These are phyloP conservation scores for Pocillopora verrucosa DNA, from an alignment of 64 coral and sea anemone species.

Conservation along the genomic window DNA sequence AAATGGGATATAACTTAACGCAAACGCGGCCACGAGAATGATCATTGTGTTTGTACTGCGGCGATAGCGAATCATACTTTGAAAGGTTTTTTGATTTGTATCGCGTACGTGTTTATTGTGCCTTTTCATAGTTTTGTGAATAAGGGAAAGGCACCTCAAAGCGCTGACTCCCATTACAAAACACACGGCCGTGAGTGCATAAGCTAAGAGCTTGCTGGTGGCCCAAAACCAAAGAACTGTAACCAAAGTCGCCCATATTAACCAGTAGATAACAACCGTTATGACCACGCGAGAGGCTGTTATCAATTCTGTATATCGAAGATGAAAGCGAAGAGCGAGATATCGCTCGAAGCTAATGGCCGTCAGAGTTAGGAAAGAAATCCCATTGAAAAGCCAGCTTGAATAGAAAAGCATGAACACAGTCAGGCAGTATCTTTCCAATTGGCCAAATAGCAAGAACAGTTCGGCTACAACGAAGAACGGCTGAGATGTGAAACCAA, in stretches of 20 bases:
- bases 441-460: conserved; percentile 9
- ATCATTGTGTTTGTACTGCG: conserved; percentile 24
- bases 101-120: neutral
- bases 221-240: conserved; percentile 23
- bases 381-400: conserved; percentile 65
- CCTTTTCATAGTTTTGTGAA: conserved; percentile 24
- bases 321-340: conserved; percentile 64
- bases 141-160: neutral
- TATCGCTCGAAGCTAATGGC: conserved; percentile 81
- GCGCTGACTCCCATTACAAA: neutral
- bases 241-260: conserved; percentile 8
- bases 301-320: conserved; percentile 66
- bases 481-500: conserved; percentile 61
- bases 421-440: conserved; percentile 34
- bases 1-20: conserved; percentile 8
- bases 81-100: neutral
- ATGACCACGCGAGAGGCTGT: conserved; percentile 45
- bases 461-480: conserved; percentile 35
- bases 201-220: neutral
- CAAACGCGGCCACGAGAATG: conserved; percentile 25
- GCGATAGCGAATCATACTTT: conserved; percentile 1
- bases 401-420: conserved; percentile 59
- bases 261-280: conserved; percentile 55
- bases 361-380: conserved; percentile 81
- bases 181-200: neutral